phyloP scores from a whole-genome alignment of 2,888 invertebrate species.

The Scaptomyza tumidula region DNA sequence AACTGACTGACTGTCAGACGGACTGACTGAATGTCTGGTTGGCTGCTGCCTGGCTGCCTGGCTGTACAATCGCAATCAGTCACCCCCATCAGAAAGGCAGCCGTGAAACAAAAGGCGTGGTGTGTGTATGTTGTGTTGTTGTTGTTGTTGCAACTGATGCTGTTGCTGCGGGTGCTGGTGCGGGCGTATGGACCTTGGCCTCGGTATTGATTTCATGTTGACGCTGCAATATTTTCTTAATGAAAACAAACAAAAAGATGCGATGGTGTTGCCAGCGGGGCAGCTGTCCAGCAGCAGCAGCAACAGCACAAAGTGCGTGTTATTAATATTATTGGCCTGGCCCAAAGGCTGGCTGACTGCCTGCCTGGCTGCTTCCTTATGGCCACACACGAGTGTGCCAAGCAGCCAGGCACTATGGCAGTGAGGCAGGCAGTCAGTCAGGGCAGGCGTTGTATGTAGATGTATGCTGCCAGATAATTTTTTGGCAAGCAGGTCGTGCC shows the following conservation, averaged over 20 bases:
- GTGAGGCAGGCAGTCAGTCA: conserved; percentile 8
- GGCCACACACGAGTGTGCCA: conserved; percentile 51
- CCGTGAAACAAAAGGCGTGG: conserved; percentile 73
- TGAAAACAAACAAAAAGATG: conserved; percentile 78
- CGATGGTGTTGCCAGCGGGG: conserved; percentile 48
- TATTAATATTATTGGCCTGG: conserved; percentile 79
- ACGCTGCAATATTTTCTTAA: conserved; percentile 80
- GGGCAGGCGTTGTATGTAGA: conserved; percentile 42
- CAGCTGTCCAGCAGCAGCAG: conserved; percentile 55
- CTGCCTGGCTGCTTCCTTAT: conserved; percentile 46
- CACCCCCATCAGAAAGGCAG: conserved; percentile 80
- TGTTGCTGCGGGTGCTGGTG: conserved; percentile 53
- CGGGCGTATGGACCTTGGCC: conserved; percentile 66
- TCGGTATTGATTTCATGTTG: conserved; percentile 80
- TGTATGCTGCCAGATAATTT: conserved; percentile 71
- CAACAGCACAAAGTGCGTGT: conserved; percentile 73
- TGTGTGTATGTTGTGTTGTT: conserved; percentile 22
- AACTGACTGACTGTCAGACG: conserved; percentile 14
- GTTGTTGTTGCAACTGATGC: conserved; percentile 43
- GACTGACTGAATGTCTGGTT: conserved; percentile 22
- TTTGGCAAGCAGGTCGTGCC: conserved; percentile 75
- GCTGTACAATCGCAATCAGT: conserved; percentile 76
- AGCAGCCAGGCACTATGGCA: conserved; percentile 5
- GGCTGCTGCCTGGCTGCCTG: conserved; percentile 51
- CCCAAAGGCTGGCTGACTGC: conserved; percentile 45